Conservation (phyloP, 2,113 vertebrate species). For the rat (Rattus norvegicus) region GRCr8 NC_086033.1:24242001-24242500, state of each 20-base stretch:
- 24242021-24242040: constrained; percentile 58
- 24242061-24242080: not conserved
- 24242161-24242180: constrained; percentile 66
- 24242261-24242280: not conserved
- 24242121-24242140: constrained; percentile 52
- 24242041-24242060: constrained; percentile 6
- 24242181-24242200: constrained; percentile 31
- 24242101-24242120: constrained; percentile 39
- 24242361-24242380: constrained; percentile 2
- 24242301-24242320: not conserved
- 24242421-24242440: constrained; percentile 54
- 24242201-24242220: constrained; percentile 53
- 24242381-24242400: constrained; percentile 19
- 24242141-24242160: constrained; percentile 57
- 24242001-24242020: constrained; percentile 56
- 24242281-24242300: not conserved
- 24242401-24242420: constrained; percentile 61
- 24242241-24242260: not conserved
- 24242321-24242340: not conserved
- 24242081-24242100: constrained; percentile 52
- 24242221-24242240: not conserved
- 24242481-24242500: not conserved
- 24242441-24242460: not conserved
- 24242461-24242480: not conserved
- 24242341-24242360: constrained; percentile 25